A percentile compares a stretch with the other conserved stretches of the same genome.
These are phyloP conservation scores for Aurelia coerulea DNA, from an alignment of 30 jellyfish, hydroid and myxozoan genomes.

Conservation along the genomic window DNA sequence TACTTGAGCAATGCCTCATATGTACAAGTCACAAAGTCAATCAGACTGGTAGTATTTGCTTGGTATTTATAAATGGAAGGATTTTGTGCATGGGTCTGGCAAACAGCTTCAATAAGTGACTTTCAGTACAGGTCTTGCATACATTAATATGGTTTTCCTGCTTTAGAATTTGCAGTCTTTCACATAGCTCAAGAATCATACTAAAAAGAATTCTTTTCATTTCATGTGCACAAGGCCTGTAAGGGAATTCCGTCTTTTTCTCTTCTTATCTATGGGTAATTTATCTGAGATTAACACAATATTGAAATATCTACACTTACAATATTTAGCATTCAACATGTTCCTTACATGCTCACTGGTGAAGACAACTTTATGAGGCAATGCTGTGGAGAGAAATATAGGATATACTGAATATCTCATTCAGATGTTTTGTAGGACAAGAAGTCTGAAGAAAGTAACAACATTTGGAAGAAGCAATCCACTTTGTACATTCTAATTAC, in stretches of 20 bases:
- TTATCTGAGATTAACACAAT: too few species aligned
- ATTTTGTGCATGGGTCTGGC: background rate
- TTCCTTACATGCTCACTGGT: constrained; percentile 16
- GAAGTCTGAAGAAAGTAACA: too few species aligned
- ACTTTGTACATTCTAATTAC: too few species aligned
- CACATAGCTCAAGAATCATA: too few species aligned
- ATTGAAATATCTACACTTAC: background rate
- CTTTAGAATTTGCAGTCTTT: too few species aligned
- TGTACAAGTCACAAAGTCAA: background rate
- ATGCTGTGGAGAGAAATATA: constrained; percentile 12
- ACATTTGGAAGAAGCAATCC: too few species aligned
- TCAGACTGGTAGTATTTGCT: background rate
- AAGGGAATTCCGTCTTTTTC: too few species aligned
- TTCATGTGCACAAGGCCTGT: too few species aligned
- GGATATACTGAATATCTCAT: background rate
- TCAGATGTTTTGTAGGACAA: background rate
- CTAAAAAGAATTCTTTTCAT: too few species aligned
- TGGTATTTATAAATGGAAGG: background rate
- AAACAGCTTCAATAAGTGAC: constrained; percentile 2
- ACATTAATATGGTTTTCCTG: too few species aligned
- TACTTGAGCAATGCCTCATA: background rate
- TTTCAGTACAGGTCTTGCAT: background rate
- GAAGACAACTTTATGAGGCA: constrained; percentile 21
- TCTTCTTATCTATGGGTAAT: too few species aligned
- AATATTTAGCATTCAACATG: constrained; percentile 25